These are phyloP conservation scores for Cancer borealis DNA, from an alignment of 2,888 invertebrate genomes.

Conservation along the genomic window DNA sequence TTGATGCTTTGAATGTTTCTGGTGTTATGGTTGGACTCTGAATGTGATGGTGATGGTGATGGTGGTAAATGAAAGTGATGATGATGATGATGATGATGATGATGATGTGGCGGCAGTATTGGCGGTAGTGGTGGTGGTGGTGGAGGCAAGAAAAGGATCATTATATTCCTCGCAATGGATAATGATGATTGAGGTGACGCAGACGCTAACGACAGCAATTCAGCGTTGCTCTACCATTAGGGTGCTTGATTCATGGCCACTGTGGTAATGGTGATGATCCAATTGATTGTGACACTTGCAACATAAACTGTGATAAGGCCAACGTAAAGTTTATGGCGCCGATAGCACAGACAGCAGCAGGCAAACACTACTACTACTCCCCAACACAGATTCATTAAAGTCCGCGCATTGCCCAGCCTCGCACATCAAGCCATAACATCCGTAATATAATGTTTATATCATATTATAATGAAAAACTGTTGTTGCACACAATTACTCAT, in stretches of 20 bases:
- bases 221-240: neutral
- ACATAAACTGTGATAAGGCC: neutral
- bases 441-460: slow-evolving; percentile 14
- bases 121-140: neutral
- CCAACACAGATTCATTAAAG: neutral
- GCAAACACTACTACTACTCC: neutral
- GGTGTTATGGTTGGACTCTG: neutral
- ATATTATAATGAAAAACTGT: slow-evolving; percentile 3
- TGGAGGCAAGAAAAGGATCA: neutral
- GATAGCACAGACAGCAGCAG: neutral
- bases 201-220: slow-evolving; percentile 30
- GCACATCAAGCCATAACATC: neutral
- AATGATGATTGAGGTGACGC: slow-evolving; percentile 40
- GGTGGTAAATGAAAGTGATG: neutral
- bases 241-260: neutral
- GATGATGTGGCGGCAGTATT: neutral
- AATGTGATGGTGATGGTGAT: neutral
- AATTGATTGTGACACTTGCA: neutral
- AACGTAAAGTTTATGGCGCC: neutral
- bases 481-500: neutral
- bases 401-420: neutral
- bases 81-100: neutral
- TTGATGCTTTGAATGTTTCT: slow-evolving; percentile 13
- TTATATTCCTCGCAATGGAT: neutral
- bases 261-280: slow-evolving; percentile 10